Conservation (phyloP, 2,797 vertebrate species). For the Manis crassicaudata region DNA sequence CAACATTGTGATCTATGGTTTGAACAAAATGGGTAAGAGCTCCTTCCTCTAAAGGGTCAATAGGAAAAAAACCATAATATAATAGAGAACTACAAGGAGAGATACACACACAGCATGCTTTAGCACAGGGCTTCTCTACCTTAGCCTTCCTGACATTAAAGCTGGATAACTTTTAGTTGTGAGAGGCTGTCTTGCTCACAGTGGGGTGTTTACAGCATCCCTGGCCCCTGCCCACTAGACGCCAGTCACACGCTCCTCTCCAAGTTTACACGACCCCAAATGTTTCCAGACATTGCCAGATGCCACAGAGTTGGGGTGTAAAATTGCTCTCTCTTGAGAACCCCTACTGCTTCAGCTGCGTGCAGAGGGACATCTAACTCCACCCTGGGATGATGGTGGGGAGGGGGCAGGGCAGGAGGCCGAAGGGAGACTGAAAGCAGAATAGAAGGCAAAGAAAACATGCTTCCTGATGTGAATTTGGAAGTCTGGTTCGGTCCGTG, state of each 20-base stretch:
- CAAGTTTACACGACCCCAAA: neutral
- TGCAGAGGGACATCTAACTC: neutral
- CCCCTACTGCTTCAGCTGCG: neutral
- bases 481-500: neutral
- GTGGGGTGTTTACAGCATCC: neutral
- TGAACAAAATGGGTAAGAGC: neutral
- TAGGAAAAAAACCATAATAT: neutral
- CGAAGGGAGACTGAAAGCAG: neutral
- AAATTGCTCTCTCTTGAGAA: neutral
- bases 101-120: neutral
- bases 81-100: rapidly evolving
- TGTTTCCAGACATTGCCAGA: neutral
- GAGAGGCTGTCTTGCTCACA: rapidly evolving
- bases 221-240: neutral
- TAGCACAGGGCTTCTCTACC: neutral
- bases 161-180: neutral
- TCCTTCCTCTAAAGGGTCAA: neutral
- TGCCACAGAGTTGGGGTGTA: too few species aligned
- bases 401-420: rapidly evolving
- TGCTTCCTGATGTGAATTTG: neutral
- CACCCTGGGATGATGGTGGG: neutral
- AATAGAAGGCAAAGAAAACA: neutral
- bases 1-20: neutral
- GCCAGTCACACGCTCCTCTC: too few species aligned
- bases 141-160: neutral